Conservation (phyloP, 2,113 vertebrate species). For the Ophthalmolycus amberensis region DNA sequence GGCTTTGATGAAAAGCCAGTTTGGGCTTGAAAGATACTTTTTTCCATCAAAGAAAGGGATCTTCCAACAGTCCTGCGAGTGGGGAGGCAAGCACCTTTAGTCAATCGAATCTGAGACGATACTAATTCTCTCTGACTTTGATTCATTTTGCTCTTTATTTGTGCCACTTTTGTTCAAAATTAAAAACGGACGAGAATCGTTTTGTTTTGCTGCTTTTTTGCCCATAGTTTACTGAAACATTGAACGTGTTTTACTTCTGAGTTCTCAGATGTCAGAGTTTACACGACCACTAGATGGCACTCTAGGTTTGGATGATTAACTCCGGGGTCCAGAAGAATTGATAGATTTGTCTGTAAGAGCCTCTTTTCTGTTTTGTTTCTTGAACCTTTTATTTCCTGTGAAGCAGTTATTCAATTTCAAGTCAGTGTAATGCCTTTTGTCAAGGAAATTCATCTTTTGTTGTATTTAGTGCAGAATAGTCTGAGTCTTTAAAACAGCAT, state of each 20-base stretch:
- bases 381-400: not conserved
- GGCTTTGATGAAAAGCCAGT: not conserved
- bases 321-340: not conserved
- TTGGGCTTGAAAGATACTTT: not conserved
- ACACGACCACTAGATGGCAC: slow-evolving; percentile 47
- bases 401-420: not conserved
- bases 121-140: not conserved
- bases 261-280: not conserved
- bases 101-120: not conserved
- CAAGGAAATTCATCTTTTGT: not conserved
- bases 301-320: slow-evolving; percentile 4
- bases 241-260: too few relatives aligned
- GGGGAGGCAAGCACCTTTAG: not conserved
- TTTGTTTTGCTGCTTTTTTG: not conserved
- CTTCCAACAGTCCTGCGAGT: not conserved
- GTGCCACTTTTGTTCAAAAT: not conserved
- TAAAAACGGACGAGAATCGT: not conserved
- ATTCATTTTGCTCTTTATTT: not conserved
- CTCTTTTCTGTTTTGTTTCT: not conserved
- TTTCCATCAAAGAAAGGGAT: not conserved
- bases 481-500: too few relatives aligned
- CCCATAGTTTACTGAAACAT: not conserved
- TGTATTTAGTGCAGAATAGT: not conserved
- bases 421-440: not conserved
- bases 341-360: not conserved